A percentile compares a stretch with the other conserved stretches of the same genome.
Evolutionary conservation across 2,797 vertebrate genomes (phyloP).

Genomic region (Pipistrellus pipistrellus): DNA sequence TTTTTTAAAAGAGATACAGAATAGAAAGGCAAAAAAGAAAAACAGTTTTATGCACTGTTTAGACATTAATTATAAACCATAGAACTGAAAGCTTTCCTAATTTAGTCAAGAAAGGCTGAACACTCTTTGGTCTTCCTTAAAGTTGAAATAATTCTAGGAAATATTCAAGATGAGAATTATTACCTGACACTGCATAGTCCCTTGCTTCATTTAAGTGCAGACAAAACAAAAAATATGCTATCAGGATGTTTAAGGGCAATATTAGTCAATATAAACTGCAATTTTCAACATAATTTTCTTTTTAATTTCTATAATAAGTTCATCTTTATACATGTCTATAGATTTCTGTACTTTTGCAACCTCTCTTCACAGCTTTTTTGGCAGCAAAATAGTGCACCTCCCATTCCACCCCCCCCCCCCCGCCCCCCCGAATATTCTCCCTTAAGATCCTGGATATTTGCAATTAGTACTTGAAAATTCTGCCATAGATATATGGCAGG

Average conservation of each 20-base stretch:
- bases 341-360: conserved; percentile 92
- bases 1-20: conserved; percentile 21
- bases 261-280: conserved; percentile 96
- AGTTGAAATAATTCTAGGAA: conserved; percentile 92
- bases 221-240: conserved; percentile 90
- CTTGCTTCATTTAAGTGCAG: conserved; percentile 92
- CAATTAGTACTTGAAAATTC: conserved; percentile 88
- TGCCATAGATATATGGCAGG: conserved; percentile 42
- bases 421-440: conserved; percentile 88
- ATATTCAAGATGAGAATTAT: conserved; percentile 92
- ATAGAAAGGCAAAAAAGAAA: conserved; percentile 45
- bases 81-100: conserved; percentile 94
- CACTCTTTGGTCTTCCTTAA: conserved; percentile 96
- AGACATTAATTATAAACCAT: conserved; percentile 83
- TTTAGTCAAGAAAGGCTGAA: conserved; percentile 95
- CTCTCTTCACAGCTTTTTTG: conserved; percentile 92
- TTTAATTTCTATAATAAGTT: conserved; percentile 94
- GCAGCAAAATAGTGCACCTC: conserved; percentile 80
- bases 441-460: conserved; percentile 92
- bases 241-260: conserved; percentile 93
- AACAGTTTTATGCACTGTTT: conserved; percentile 31
- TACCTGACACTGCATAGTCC: conserved; percentile 94
- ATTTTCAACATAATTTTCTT: conserved; percentile 90
- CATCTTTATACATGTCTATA: conserved; percentile 92
- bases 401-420: neutral